Conservation (phyloP, 2,113 vertebrate genomes). For the Lonchura striata region DNA sequence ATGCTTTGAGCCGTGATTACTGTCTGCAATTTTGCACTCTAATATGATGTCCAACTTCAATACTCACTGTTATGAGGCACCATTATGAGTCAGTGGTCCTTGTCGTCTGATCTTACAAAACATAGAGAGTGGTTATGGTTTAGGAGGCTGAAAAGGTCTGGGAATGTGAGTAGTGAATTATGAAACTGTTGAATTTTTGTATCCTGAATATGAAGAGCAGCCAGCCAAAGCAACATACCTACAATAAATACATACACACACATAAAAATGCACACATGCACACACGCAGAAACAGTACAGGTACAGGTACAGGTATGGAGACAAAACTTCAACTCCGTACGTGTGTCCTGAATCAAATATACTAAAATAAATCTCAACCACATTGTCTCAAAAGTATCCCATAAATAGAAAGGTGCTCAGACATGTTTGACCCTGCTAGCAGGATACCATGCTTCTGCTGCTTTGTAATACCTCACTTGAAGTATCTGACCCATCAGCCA, state of each 20-base stretch:
- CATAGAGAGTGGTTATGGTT: not conserved
- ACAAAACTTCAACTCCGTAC: not conserved
- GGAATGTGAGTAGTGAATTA: not conserved
- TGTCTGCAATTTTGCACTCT: not conserved
- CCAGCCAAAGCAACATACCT: not conserved
- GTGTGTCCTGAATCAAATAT: not conserved
- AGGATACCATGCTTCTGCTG: not conserved
- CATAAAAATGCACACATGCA: not conserved
- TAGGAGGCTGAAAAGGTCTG: conserved; percentile 1
- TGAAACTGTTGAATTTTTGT: conserved; percentile 10
- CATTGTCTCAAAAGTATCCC: not conserved
- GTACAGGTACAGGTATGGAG: not conserved
- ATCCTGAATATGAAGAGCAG: conserved; percentile 1
- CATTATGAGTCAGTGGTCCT: not conserved
- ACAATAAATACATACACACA: not conserved
- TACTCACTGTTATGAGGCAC: not conserved
- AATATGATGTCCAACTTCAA: not conserved
- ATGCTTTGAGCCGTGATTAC: not conserved
- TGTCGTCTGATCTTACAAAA: not conserved
- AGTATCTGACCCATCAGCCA: not conserved
- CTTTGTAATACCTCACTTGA: not conserved
- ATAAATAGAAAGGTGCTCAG: not conserved
- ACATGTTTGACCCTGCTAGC: not conserved
- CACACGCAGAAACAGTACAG: not conserved
- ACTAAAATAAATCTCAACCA: not conserved